Base-by-base conservation (phyloP, 2,888 invertebrate genomes). In the Apantesis nais region DNA sequence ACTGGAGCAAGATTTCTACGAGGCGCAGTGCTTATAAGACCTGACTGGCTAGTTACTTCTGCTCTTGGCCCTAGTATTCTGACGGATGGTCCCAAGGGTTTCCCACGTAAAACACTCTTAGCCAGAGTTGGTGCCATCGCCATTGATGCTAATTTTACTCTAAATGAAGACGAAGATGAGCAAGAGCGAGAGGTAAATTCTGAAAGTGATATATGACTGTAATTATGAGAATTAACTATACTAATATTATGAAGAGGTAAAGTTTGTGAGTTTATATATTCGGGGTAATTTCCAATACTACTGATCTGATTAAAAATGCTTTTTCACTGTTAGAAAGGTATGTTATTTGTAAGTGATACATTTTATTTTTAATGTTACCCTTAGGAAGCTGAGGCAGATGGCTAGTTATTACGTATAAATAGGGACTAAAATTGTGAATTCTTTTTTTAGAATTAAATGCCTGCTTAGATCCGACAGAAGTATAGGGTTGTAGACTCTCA, bases 111-210 rank as follows among this genome's bases (percentile, higher is more conserved):
- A 77, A 94, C 94, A 0, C 80, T 95, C 22, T 68, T 94, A 62
- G 95, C 94, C 0, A 88, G 94, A 74, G 77, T 87, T n/a, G 94
- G 95, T 8, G 90, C 93, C 16, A 73, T 90, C 39, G 73, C 75
- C 37, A 86, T 94, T 62, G 93, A 94, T 73, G 7, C 77, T 9
- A 90, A 89, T 41, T 88, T 93, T 62, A 90, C 89, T 1, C 77
- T 93, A 1, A 92, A 91, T 75, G 93, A 93, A 79, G 94, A 94
- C 68, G 94, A 95, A 70, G 89, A 91, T 71, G 94, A 95, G 73
- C 95, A 95, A 69, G 94, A 95, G 74, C 84, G 91, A 66, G 94
- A 95, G 90, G 95, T 94, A 79, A 75, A 1, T 55, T 14, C n/a
- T 12, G 7, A n/a, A 1, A 65, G 1, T 31, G 22, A 29, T 22